Evolutionary conservation across 2,797 vertebrate species (phyloP), one percentile per base, ranked within the genome.

Genomic region (Scolopax rusticola): DNA sequence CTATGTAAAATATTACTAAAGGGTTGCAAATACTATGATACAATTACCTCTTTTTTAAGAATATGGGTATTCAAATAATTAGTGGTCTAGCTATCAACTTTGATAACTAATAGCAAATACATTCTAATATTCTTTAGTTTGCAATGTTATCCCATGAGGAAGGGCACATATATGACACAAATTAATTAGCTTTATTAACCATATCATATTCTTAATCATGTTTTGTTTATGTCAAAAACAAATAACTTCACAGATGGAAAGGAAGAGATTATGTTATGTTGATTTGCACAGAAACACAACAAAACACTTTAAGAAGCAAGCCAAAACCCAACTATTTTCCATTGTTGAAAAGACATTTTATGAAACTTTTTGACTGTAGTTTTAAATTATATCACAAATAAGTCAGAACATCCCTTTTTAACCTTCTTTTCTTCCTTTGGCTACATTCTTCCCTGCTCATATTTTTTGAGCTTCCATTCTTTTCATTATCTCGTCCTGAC

Each of bases 1-100:
- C 93, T 84, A 94, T 94, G 85, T 63, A 81, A 95, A 96, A 91
- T 74, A 79, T 80, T 45, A 48, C 14, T 32, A 38, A 78, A 27
- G 3, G 4, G 4, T 28, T 79, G 59, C 51, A 41, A 32, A 25
- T 67, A 59, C 8, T 74, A 33, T 16, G 7, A 89, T n/a, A 24
- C 8, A 40, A 61, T 50, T 60, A 8, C 12, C 3, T 27, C 9
- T n/a, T n/a, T 61, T 89, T 65, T 6, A 33, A 77, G 32, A 71
- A n/a, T 43, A 70, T 9, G 21, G 6, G 4, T 80, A 65, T 88
- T 64, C 7, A 74, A 53, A 48, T 56, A 38, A 8, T 30, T 68
- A 36, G 21, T 43, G 27, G 54, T 50, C n/a, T 48, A 56, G 23
- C 16, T 38, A 50, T 75, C 24, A 73, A 27, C 12, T 65, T 85